Conservation (phyloP, 1,140 invertebrate genomes). For the Gyrodactylus bullatarudis region DNA sequence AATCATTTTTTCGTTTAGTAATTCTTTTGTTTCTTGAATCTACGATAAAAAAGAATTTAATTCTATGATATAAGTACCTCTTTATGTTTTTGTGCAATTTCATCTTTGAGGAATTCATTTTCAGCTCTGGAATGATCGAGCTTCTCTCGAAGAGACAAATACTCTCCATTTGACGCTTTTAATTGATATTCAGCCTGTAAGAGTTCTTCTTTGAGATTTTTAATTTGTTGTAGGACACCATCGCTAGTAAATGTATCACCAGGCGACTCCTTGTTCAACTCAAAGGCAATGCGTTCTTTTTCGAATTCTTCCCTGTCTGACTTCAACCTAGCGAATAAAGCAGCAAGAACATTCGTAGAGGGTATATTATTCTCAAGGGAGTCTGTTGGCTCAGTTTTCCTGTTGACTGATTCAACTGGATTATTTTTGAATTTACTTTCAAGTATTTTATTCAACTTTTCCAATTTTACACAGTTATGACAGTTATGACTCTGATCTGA, state of each 20-base stretch:
- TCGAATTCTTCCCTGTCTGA: neutral
- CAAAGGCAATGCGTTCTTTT: neutral
- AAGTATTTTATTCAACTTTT: neutral
- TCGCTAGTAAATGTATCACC: neutral
- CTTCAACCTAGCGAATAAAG: neutral
- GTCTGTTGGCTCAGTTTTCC: neutral
- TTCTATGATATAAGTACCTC: too few relatives aligned
- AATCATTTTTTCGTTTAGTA: neutral
- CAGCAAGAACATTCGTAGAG: neutral
- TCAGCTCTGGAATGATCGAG: neutral
- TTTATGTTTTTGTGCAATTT: too few relatives aligned
- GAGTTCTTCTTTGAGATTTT: neutral
- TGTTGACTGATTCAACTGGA: too few relatives aligned
- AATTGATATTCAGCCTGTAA: neutral
- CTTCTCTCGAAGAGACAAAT: neutral
- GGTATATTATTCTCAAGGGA: neutral
- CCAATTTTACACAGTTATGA: neutral
- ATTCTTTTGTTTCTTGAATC: neutral
- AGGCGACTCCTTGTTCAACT: neutral
- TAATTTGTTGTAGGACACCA: neutral
- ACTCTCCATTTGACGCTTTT: neutral
- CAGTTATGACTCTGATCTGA: neutral
- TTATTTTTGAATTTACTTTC: neutral
- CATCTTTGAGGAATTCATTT: neutral
- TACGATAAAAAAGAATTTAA: too few relatives aligned